phyloP scores from a whole-genome alignment of 2,113 vertebrate species.

The Eudorcas thomsonii region DNA sequence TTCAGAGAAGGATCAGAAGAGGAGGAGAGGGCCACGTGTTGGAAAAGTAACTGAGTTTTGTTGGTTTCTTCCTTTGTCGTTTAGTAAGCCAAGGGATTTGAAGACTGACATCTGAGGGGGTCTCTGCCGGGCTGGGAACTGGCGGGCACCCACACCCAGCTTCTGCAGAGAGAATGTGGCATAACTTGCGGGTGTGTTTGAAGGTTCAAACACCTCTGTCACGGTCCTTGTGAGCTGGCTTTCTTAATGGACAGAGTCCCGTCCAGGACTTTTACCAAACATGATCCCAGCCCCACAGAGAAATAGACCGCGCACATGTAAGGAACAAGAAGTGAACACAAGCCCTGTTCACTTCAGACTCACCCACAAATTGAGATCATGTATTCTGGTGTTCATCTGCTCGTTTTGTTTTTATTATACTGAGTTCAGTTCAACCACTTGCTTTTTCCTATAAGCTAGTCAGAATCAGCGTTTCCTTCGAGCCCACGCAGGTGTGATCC shows the following conservation, averaged over 20 bases:
- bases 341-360: background rate
- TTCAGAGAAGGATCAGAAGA: background rate
- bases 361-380: background rate
- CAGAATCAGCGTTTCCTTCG: fast-evolving
- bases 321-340: background rate
- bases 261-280: background rate
- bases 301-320: no score
- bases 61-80: background rate
- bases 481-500: background rate
- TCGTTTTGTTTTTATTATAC: background rate
- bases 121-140: background rate
- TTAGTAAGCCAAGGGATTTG: background rate
- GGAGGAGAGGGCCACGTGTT: no score
- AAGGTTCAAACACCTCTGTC: fast-evolving
- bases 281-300: background rate
- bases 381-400: fast-evolving
- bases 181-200: background rate
- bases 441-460: background rate
- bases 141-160: background rate
- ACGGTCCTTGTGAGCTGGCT: background rate
- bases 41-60: fast-evolving
- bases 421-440: background rate
- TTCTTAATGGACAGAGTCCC: background rate
- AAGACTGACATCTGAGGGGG: background rate
- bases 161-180: background rate